A percentile compares a stretch with the other conserved stretches of the same genome.
Conservation (phyloP, 2,888 invertebrate species). For the Allacma fusca region DNA sequence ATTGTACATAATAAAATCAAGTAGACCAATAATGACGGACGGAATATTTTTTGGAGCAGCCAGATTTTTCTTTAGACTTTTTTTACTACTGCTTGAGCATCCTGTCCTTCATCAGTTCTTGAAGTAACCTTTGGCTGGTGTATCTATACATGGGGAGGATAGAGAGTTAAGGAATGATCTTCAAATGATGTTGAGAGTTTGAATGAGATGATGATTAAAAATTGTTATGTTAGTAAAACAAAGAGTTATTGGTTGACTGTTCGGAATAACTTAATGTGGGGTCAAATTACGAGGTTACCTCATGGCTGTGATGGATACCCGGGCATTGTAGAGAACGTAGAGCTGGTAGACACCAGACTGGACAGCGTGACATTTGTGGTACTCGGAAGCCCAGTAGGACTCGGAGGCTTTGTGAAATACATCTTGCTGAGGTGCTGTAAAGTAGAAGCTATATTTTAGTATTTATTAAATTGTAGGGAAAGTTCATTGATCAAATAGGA, state of each 20-base stretch:
- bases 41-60: no score
- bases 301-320: slow-evolving; percentile 77
- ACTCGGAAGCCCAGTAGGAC: slow-evolving; percentile 81
- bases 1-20: no score
- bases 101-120: slow-evolving; percentile 31
- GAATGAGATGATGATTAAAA: background rate
- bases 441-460: no score
- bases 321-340: slow-evolving; percentile 76
- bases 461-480: no score
- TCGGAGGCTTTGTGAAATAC: slow-evolving; percentile 31
- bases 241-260: no score
- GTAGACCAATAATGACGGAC: no score
- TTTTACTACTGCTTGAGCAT: slow-evolving; percentile 24
- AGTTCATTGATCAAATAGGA: no score
- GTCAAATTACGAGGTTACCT: slow-evolving; percentile 35
- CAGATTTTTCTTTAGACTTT: no score
- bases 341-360: slow-evolving; percentile 74
- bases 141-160: background rate
- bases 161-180: background rate
- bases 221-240: no score
- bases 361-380: slow-evolving; percentile 83
- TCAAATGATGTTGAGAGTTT: background rate
- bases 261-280: no score
- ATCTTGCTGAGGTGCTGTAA: no score
- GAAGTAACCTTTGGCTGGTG: slow-evolving; percentile 20